Conservation (phyloP, 2,113 vertebrate genomes). For the Muntiacus muntjak region DNA sequence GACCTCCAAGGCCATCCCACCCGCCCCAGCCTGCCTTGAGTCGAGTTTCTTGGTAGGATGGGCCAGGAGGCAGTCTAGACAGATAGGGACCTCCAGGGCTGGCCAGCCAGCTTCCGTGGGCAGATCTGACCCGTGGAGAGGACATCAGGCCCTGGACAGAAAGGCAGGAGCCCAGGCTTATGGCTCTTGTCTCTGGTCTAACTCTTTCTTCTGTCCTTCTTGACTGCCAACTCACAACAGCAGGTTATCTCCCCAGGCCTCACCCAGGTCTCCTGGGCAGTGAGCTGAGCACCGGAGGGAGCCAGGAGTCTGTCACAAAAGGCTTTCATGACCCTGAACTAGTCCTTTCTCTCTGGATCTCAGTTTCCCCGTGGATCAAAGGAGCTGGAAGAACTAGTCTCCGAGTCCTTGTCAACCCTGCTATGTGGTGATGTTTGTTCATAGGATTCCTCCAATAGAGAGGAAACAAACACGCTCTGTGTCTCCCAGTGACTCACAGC, state of each 20-base stretch:
- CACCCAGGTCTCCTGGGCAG: neutral
- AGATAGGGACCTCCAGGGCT: constrained; percentile 48
- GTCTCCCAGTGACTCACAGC: neutral
- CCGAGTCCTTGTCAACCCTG: neutral
- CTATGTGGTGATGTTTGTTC: neutral
- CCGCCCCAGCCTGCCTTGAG: neutral
- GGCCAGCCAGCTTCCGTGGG: constrained; percentile 32
- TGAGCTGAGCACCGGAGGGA: neutral
- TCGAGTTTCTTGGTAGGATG: neutral
- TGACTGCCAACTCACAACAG: neutral
- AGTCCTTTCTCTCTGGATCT: neutral
- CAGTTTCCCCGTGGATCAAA: neutral
- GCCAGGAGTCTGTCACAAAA: neutral
- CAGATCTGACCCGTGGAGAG: neutral
- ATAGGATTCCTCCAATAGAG: neutral
- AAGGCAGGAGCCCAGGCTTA: neutral
- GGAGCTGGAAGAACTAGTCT: neutral
- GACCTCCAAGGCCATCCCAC: constrained; percentile 45
- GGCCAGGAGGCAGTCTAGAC: constrained; percentile 63
- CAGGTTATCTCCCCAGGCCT: neutral
- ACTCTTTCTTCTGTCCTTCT: neutral
- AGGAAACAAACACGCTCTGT: neutral
- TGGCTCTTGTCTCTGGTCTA: neutral
- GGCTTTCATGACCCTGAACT: neutral
- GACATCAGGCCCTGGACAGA: neutral